Evolutionary conservation across 2,888 invertebrate species (phyloP).

Genomic region (Prosopocoilus inquinatus): DNA sequence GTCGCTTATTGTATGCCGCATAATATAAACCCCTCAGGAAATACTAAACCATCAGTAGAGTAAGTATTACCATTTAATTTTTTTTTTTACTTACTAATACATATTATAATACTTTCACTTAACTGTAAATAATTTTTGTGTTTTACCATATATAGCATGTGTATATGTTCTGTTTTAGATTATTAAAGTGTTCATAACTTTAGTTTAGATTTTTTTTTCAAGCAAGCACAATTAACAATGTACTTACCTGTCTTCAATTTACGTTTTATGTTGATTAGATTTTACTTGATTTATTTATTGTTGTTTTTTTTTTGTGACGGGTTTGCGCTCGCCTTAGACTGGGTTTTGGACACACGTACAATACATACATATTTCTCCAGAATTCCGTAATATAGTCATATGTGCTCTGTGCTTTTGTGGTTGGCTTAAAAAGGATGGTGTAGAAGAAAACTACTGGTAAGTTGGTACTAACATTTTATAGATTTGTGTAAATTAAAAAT

Average conservation of each 20-base stretch:
- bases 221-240: slow-evolving; percentile 2
- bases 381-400: background rate
- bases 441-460: slow-evolving; percentile 34
- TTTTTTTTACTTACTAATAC: slow-evolving; percentile 9
- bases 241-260: background rate
- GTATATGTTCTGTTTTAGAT: slow-evolving; percentile 4
- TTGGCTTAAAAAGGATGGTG: slow-evolving; percentile 35
- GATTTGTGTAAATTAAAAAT: slow-evolving; percentile 6
- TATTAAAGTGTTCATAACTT: slow-evolving; percentile 4
- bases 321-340: background rate
- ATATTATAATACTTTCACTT: slow-evolving; percentile 9
- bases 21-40: slow-evolving; percentile 1
- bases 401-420: slow-evolving; percentile 24
- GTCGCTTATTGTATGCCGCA: slow-evolving; percentile 34
- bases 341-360: background rate
- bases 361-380: too few relatives aligned
- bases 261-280: background rate
- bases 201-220: slow-evolving; percentile 4
- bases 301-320: too few relatives aligned
- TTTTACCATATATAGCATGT: slow-evolving; percentile 7
- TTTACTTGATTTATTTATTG: background rate
- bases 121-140: slow-evolving; percentile 14
- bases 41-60: slow-evolving; percentile 26
- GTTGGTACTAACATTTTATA: slow-evolving; percentile 30
- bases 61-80: slow-evolving; percentile 29